A percentile compares a stretch with the other conserved stretches of the same genome.
These are phyloP conservation scores for Oryzias sinensis DNA, from an alignment of 2,797 vertebrate species.

Conservation along the genomic window DNA sequence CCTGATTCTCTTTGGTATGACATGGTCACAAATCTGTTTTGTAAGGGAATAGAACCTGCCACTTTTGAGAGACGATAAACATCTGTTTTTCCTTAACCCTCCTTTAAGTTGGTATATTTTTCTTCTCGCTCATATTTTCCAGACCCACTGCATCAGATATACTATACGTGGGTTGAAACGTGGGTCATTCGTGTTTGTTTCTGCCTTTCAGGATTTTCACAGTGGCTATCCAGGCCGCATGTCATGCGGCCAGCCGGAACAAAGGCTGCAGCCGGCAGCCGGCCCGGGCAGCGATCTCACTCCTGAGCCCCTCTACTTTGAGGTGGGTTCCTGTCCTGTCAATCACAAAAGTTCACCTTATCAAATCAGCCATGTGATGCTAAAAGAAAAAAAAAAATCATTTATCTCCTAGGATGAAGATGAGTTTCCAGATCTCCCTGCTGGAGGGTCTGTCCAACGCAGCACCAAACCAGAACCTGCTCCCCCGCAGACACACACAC, in stretches of 20 bases:
- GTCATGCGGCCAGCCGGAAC: constrained; percentile 83
- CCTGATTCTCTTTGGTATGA: too few relatives aligned
- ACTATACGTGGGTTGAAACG: not conserved
- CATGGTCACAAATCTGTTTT: too few relatives aligned
- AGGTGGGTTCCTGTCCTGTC: constrained; percentile 71
- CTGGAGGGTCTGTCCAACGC: constrained; percentile 75
- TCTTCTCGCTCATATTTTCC: not conserved
- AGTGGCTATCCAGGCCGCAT: constrained; percentile 79
- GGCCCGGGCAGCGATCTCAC: constrained; percentile 76
- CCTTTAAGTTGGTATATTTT: not conserved
- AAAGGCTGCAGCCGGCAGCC: constrained; percentile 77
- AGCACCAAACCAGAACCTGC: constrained; percentile 78
- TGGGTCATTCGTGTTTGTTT: not conserved
- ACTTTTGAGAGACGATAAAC: not conserved
- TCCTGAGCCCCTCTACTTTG: constrained; percentile 90
- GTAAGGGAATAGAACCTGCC: not conserved
- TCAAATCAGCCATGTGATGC: too few relatives aligned
- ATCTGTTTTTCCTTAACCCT: not conserved
- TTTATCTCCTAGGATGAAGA: constrained; percentile 86
- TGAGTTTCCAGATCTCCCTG: constrained; percentile 88
- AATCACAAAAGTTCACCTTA: too few relatives aligned
- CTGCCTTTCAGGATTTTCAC: constrained; percentile 72
- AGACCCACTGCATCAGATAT: not conserved
- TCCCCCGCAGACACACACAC: constrained; percentile 61
- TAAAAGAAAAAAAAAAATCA: constrained; percentile 1